Evolutionary conservation across 2,888 invertebrate species (phyloP).

Genomic region (Perithous albicinctus): DNA sequence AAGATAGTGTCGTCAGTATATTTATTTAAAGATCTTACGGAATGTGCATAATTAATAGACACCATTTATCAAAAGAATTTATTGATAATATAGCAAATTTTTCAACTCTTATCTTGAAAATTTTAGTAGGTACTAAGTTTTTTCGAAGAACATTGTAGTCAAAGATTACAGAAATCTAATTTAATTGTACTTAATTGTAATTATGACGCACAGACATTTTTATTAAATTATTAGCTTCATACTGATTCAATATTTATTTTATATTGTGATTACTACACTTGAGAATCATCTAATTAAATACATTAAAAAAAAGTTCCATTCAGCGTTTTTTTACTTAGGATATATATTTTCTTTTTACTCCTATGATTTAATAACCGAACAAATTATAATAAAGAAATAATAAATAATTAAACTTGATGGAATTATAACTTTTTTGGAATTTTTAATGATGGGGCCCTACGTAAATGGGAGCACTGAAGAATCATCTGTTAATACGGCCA

Average conservation of each 20-base stretch:
- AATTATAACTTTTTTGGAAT: no score
- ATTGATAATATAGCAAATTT: background rate
- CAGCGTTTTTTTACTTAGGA: no score
- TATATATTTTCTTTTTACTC: no score
- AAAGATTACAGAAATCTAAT: background rate
- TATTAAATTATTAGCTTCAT: background rate
- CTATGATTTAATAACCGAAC: no score
- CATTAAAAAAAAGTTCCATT: no score
- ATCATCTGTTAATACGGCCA: conserved; percentile 48
- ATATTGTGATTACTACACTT: background rate
- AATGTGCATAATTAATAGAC: conserved; percentile 5
- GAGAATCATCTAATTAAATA: background rate
- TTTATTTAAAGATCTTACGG: conserved; percentile 35
- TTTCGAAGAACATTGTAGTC: background rate
- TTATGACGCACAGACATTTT: background rate
- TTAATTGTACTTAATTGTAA: background rate
- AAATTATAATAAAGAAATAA: background rate
- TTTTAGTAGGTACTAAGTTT: no score
- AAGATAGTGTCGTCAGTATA: conserved; percentile 9
- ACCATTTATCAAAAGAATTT: background rate
- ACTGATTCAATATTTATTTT: background rate
- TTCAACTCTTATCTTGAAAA: background rate
- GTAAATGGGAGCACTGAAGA: conserved; percentile 35
- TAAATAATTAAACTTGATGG: background rate
- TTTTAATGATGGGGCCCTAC: conserved; percentile 52